phyloP scores from a whole-genome alignment of 2,113 vertebrate species.

The Coptodon rendalli region DNA sequence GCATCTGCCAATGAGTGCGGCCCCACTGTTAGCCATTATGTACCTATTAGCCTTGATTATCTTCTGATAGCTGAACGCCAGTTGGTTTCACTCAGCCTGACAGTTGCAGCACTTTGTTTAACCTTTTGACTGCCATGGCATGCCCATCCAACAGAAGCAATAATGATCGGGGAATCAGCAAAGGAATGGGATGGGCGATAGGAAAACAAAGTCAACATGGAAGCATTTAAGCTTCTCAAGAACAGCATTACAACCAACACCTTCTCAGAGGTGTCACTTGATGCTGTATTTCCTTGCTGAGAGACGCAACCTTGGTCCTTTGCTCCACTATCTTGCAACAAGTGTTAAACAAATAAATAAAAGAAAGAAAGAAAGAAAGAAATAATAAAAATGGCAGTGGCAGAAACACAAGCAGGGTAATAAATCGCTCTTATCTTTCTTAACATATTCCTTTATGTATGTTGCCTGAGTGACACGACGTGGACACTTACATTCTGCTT shows the following conservation, averaged over 20 bases:
- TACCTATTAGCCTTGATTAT: slow-evolving; percentile 99
- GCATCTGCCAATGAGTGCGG: slow-evolving; percentile 84
- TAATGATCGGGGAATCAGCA: slow-evolving; percentile 65
- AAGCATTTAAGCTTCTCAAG: slow-evolving; percentile 41
- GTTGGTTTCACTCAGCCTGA: slow-evolving; percentile 96
- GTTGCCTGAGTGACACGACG: slow-evolving; percentile 57
- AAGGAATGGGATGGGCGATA: slow-evolving; percentile 50
- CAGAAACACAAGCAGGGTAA: slow-evolving; percentile 22
- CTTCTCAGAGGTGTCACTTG: not conserved
- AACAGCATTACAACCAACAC: not conserved
- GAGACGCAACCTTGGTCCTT: not conserved
- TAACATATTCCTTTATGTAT: slow-evolving; percentile 55
- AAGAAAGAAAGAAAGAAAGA: not conserved
- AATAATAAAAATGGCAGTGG: not conserved
- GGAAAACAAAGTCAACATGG: slow-evolving; percentile 61
- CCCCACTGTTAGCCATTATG: slow-evolving; percentile 92
- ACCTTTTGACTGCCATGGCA: slow-evolving; percentile 86
- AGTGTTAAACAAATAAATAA: not conserved
- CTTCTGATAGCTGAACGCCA: slow-evolving; percentile 87
- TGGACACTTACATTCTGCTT: slow-evolving; percentile 57
- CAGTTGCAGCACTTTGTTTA: slow-evolving; percentile 91
- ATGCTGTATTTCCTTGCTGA: not conserved
- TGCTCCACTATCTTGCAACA: slow-evolving; percentile 2
- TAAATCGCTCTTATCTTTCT: slow-evolving; percentile 49
- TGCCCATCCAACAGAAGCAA: slow-evolving; percentile 76